Evolutionary conservation across 1,140 invertebrate species (phyloP).

Genomic region (Drosophila oshimai): DNA sequence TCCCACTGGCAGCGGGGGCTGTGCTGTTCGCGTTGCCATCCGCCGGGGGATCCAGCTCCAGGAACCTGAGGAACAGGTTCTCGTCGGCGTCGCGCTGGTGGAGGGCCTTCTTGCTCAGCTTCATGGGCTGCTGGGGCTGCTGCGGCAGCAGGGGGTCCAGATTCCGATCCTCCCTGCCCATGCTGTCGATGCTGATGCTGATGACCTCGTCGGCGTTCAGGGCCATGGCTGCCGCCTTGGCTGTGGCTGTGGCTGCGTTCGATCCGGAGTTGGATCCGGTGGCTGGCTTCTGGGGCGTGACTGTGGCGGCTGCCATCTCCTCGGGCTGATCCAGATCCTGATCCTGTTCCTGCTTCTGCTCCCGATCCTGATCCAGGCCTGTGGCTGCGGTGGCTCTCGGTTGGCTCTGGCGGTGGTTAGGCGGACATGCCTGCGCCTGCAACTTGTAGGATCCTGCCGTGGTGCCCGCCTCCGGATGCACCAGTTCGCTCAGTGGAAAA

Average conservation of each 20-base stretch:
- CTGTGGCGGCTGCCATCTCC: slow-evolving; percentile 35
- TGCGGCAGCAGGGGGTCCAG: slow-evolving; percentile 7
- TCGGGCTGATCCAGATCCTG: not conserved
- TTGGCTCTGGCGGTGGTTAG: slow-evolving; percentile 16
- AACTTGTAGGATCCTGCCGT: slow-evolving; percentile 84
- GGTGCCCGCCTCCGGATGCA: slow-evolving; percentile 84
- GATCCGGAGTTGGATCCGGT: slow-evolving; percentile 14
- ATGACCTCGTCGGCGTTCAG: slow-evolving; percentile 69
- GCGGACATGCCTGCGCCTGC: slow-evolving; percentile 80
- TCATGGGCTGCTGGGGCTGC: slow-evolving; percentile 65
- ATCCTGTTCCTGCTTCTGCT: not conserved
- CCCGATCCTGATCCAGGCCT: not conserved
- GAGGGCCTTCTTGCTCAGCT: slow-evolving; percentile 83
- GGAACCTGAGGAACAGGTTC: slow-evolving; percentile 89
- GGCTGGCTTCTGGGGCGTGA: slow-evolving; percentile 32
- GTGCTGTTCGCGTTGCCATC: slow-evolving; percentile 83
- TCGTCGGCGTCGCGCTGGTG: slow-evolving; percentile 88
- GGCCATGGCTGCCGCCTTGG: not conserved
- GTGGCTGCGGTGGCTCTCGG: slow-evolving; percentile 13
- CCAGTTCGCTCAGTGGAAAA: slow-evolving; percentile 88
- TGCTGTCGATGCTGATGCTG: slow-evolving; percentile 78
- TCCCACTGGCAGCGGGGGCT: slow-evolving; percentile 76
- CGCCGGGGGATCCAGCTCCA: slow-evolving; percentile 89
- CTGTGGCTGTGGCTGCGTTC: no score
- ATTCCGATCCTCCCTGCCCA: slow-evolving; percentile 59